Conservation (phyloP, 2,797 vertebrate species). For the Cyprinodon diabolis region DNA sequence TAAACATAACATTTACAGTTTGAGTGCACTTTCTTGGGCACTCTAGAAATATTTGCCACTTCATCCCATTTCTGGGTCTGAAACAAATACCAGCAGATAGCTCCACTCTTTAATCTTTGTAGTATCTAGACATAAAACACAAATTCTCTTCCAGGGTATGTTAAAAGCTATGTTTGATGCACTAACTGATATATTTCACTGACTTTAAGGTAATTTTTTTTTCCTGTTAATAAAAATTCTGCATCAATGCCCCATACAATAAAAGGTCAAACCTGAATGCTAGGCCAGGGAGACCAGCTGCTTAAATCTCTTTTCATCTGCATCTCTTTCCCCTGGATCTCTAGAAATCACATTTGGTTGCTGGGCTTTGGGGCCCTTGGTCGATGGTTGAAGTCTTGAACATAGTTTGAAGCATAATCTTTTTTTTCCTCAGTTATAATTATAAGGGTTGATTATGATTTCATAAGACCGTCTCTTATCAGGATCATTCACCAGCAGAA, state of each 20-base stretch:
- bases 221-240: slow-evolving; percentile 47
- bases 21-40: slow-evolving; percentile 77
- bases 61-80: slow-evolving; percentile 52
- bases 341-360: slow-evolving; percentile 41
- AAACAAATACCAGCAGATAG: slow-evolving; percentile 72
- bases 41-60: slow-evolving; percentile 59
- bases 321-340: slow-evolving; percentile 35
- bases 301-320: slow-evolving; percentile 58
- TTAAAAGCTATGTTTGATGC: slow-evolving; percentile 73
- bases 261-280: slow-evolving; percentile 50
- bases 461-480: slow-evolving; percentile 30
- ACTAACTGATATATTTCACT: slow-evolving; percentile 79
- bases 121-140: slow-evolving; percentile 74
- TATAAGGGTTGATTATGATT: slow-evolving; percentile 46
- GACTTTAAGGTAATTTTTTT: slow-evolving; percentile 52
- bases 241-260: slow-evolving; percentile 50
- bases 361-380: slow-evolving; percentile 38
- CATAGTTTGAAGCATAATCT: slow-evolving; percentile 26
- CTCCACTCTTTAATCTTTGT: slow-evolving; percentile 72
- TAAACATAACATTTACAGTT: slow-evolving; percentile 47
- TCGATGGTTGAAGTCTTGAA: slow-evolving; percentile 51
- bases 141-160: slow-evolving; percentile 52
- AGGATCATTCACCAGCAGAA: slow-evolving; percentile 39
- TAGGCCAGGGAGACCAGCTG: slow-evolving; percentile 23
- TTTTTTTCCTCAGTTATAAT: slow-evolving; percentile 25